Conservation (phyloP, 2,888 invertebrate species). For the Synergus umbraculus region DNA sequence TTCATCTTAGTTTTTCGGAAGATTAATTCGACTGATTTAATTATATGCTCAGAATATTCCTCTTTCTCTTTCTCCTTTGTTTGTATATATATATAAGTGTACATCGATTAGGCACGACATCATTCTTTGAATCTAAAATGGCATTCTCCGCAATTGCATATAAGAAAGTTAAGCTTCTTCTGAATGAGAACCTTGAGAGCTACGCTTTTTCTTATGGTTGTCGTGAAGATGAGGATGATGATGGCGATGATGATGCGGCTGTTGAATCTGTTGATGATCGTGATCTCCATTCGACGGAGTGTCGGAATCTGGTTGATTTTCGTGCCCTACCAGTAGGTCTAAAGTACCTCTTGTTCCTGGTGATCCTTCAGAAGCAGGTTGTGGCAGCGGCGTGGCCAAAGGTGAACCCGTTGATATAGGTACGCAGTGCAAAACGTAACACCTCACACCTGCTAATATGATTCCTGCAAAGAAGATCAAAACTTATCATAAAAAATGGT, state of each 20-base stretch:
- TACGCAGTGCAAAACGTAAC: slow-evolving; percentile 73
- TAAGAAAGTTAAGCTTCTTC: slow-evolving; percentile 70
- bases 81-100: neutral
- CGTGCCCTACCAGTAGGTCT: slow-evolving; percentile 70
- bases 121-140: slow-evolving; percentile 20
- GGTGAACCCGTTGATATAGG: slow-evolving; percentile 72
- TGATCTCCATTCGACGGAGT: slow-evolving; percentile 67
- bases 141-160: neutral
- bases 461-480: slow-evolving; percentile 62
- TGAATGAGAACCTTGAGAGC: slow-evolving; percentile 71
- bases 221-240: slow-evolving; percentile 68
- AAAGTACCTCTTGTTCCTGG: slow-evolving; percentile 65
- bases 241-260: slow-evolving; percentile 66
- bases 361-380: slow-evolving; percentile 60
- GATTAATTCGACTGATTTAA: neutral
- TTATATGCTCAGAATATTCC: neutral
- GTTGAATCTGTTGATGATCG: slow-evolving; percentile 60
- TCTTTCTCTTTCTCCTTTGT: neutral
- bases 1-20: neutral
- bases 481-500: neutral
- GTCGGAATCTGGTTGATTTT: slow-evolving; percentile 71
- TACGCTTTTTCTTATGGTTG: slow-evolving; percentile 74
- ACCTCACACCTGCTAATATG: slow-evolving; percentile 70
- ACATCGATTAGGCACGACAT: slow-evolving; percentile 31
- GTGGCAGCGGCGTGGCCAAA: slow-evolving; percentile 69